Conservation (phyloP, 2,888 invertebrate genomes). For the Pollenia labialis region DNA sequence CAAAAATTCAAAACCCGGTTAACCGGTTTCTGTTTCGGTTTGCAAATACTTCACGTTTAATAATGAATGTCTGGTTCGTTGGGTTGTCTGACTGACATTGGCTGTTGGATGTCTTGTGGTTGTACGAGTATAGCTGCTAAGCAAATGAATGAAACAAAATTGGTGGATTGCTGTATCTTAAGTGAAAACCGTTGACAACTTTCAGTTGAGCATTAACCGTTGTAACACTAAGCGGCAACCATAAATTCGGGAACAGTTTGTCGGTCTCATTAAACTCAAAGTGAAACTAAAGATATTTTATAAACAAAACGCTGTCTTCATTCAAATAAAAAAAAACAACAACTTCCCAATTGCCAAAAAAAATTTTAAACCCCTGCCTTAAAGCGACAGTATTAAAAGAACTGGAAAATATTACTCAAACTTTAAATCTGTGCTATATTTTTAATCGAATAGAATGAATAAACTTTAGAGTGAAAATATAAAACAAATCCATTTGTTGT, state of each 20-base stretch:
- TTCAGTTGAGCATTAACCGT: conserved; percentile 74
- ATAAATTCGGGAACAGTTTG: not conserved
- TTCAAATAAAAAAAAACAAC: conserved; percentile 21
- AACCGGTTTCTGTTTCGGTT: conserved; percentile 16
- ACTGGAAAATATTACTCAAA: no score
- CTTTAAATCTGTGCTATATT: no score
- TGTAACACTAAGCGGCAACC: conserved; percentile 60
- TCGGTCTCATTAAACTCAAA: conserved; percentile 31
- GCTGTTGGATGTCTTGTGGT: conserved; percentile 44
- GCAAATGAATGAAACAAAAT: conserved; percentile 44
- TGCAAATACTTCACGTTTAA: conserved; percentile 2
- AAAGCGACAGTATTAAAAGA: not conserved
- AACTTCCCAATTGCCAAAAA: no score
- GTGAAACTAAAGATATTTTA: conserved; percentile 50
- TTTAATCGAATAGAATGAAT: no score
- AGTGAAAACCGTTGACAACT: conserved; percentile 72
- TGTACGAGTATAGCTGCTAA: conserved; percentile 37
- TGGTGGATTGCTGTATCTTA: conserved; percentile 64
- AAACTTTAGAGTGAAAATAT: no score
- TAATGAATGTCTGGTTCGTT: conserved; percentile 35
- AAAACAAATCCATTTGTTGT: no score
- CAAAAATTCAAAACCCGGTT: no score
- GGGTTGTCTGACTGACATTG: conserved; percentile 30
- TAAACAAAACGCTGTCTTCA: not conserved
- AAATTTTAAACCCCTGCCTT: not conserved